Conservation (phyloP, 2,888 invertebrate genomes). For the Seira musarum region DNA sequence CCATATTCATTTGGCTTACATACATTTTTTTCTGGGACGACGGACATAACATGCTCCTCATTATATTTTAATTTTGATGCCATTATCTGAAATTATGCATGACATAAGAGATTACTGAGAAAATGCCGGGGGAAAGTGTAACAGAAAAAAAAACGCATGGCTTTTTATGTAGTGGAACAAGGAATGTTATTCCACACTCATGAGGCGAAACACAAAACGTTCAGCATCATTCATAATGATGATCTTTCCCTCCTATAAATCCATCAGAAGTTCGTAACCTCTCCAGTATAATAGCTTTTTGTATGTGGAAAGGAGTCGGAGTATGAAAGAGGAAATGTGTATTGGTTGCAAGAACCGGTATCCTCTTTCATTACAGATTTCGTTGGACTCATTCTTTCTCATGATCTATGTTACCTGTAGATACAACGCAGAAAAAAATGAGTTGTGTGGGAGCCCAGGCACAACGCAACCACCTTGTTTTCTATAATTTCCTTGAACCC, state of each 20-base stretch:
- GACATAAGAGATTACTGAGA: conserved; percentile 33
- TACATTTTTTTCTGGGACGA: neutral
- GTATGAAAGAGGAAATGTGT: neutral
- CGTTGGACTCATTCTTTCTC: neutral
- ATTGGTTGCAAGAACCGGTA: neutral
- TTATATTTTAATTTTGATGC: conserved; percentile 58
- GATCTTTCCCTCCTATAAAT: conserved; percentile 5
- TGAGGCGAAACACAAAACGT: neutral
- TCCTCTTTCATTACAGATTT: conserved; percentile 7
- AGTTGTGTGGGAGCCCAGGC: neutral
- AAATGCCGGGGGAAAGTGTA: neutral
- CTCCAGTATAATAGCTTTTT: neutral
- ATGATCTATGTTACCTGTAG: neutral
- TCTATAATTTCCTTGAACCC: neutral
- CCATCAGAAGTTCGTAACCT: neutral
- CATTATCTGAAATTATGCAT: conserved; percentile 53
- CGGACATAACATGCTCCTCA: conserved; percentile 24
- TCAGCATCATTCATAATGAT: conserved; percentile 2
- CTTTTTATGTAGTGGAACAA: conserved; percentile 11
- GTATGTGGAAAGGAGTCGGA: neutral
- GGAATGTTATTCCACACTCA: neutral
- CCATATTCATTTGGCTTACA: too few species aligned
- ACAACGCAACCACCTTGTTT: neutral
- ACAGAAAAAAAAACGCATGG: too few species aligned
- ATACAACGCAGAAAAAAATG: neutral